Conservation (phyloP, 2,113 vertebrate species). For the Misgurnus mizolepis region DNA sequence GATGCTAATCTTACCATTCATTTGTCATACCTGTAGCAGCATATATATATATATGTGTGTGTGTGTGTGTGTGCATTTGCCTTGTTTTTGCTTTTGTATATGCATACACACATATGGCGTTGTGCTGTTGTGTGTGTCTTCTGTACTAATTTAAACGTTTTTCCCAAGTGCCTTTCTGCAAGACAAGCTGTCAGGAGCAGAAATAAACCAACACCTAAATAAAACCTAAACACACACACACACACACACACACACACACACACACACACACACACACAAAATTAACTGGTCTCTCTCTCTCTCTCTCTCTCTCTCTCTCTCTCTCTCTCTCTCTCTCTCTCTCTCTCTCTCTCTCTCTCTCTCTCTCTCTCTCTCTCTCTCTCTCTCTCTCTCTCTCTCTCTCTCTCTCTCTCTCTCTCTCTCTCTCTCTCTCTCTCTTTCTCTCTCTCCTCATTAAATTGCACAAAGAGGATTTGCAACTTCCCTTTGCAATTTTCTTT, state of each 20-base stretch:
- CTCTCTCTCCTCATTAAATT: background rate
- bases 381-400: background rate
- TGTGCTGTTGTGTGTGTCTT: background rate
- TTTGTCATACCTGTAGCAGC: too few species aligned
- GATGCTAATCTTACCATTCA: too few species aligned
- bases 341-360: background rate
- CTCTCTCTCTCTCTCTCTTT: background rate
- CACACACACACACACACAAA: conserved; percentile 14
- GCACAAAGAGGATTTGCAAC: background rate
- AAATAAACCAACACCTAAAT: background rate
- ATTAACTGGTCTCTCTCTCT: too few species aligned
- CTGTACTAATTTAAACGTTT: background rate
- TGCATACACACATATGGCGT: conserved; percentile 3
- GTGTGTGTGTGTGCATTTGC: background rate
- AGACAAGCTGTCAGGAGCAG: conserved; percentile 1
- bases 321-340: background rate
- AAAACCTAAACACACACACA: background rate
- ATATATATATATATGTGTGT: too few species aligned
- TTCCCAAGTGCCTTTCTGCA: background rate
- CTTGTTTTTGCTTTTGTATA: background rate
- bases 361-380: background rate
- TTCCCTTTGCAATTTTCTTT: conserved; percentile 1
- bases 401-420: too few species aligned
- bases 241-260: too few species aligned
- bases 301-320: background rate